Conservation (phyloP, 2,888 invertebrate genomes). For the Tetrapedia diversipes region DNA sequence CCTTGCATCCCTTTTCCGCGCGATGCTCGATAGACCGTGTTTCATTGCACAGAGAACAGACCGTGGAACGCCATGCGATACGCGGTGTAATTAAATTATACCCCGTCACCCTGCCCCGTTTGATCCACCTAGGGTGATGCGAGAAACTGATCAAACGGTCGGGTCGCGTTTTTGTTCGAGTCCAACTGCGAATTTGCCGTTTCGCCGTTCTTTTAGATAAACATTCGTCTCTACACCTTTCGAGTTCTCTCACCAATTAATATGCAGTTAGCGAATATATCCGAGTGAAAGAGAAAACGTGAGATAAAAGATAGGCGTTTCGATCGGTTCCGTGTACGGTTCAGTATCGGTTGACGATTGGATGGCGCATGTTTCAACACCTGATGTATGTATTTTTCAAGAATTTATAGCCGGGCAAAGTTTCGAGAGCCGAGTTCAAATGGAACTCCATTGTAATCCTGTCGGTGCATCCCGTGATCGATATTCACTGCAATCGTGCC, state of each 20-base stretch:
- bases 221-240: no score
- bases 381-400: background rate
- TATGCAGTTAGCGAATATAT: no score
- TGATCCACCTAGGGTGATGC: background rate
- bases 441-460: constrained; percentile 35
- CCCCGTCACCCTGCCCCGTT: background rate
- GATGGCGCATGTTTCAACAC: background rate
- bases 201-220: no score
- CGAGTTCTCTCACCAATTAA: no score
- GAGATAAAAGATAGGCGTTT: no score
- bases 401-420: constrained; percentile 18
- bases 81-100: constrained; percentile 28
- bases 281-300: no score
- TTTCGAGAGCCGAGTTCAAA: constrained; percentile 18
- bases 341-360: no score
- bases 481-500: constrained; percentile 35
- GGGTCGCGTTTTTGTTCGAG: no score
- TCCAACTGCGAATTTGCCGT: no score
- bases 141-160: no score
- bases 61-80: constrained; percentile 25
- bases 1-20: background rate
- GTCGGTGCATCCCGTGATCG: constrained; percentile 41
- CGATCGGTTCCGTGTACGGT: no score
- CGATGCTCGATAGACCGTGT: constrained; percentile 48
- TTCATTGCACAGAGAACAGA: constrained; percentile 48